Percentiles rank a stretch among this genome's conserved stretches.
phyloP scores from a whole-genome alignment of 1,140 invertebrate species.

The Drosophila seguyi region DNA sequence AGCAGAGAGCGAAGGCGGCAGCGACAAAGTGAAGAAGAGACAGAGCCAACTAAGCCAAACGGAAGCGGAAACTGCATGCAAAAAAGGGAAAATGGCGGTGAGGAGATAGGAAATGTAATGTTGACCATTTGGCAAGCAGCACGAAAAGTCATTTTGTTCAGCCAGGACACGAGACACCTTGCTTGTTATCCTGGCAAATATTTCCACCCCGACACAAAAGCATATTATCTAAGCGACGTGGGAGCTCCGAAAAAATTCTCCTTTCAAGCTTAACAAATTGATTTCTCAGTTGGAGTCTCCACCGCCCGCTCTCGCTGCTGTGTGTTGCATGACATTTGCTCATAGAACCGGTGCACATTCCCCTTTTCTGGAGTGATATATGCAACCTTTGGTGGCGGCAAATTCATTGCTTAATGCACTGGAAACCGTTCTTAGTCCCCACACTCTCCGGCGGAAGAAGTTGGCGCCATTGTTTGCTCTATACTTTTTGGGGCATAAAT shows the following conservation, averaged over 20 bases:
- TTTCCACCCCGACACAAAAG: constrained; percentile 51
- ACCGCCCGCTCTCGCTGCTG: constrained; percentile 7
- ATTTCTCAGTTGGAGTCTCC: constrained; percentile 53
- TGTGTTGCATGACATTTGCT: constrained; percentile 63
- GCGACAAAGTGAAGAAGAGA: neutral
- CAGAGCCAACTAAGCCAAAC: constrained; percentile 67
- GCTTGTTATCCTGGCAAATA: constrained; percentile 70
- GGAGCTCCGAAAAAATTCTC: constrained; percentile 24
- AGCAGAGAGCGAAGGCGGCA: neutral
- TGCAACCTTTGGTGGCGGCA: constrained; percentile 38
- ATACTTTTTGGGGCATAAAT: constrained; percentile 73
- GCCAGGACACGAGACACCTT: constrained; percentile 41
- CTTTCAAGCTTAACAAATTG: constrained; percentile 73
- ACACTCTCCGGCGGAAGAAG: neutral
- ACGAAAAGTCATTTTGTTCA: constrained; percentile 74
- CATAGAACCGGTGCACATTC: constrained; percentile 42
- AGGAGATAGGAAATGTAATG: constrained; percentile 61
- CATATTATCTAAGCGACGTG: constrained; percentile 39
- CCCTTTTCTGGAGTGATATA: constrained; percentile 47
- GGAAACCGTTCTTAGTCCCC: constrained; percentile 45
- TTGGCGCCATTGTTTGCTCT: constrained; percentile 47
- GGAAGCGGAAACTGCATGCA: constrained; percentile 76
- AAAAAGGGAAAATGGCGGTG: constrained; percentile 26
- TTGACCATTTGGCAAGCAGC: constrained; percentile 79
- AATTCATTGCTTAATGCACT: constrained; percentile 67